Conservation (phyloP, 1,140 invertebrate species). For the Frieseomelitta varia region DNA sequence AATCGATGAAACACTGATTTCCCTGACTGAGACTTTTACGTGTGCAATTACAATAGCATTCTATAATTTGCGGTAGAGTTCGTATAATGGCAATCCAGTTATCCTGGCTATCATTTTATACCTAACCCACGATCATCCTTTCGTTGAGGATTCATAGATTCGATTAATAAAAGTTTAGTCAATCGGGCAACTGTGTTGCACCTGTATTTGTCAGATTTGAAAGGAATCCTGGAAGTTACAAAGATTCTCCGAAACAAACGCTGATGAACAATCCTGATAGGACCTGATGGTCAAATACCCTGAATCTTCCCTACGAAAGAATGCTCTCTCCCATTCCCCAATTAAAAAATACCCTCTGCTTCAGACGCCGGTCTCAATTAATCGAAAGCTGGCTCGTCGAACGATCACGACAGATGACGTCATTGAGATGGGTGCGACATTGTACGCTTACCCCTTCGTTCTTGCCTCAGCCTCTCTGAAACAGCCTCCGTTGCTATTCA, state of each 20-base stretch:
- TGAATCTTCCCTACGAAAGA: not conserved
- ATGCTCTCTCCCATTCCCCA: not conserved
- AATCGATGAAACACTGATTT: not conserved
- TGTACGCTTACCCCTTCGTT: slow-evolving; percentile 42
- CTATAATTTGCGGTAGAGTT: no score
- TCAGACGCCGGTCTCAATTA: slow-evolving; percentile 1
- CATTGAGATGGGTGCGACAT: slow-evolving; percentile 33
- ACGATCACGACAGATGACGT: slow-evolving; percentile 32
- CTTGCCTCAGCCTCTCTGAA: slow-evolving; percentile 35
- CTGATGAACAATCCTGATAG: no score
- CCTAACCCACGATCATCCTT: no score
- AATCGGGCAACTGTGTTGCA: no score
- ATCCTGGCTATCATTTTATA: no score
- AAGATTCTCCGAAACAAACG: no score
- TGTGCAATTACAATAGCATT: not conserved
- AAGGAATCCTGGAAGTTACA: no score
- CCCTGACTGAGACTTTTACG: not conserved
- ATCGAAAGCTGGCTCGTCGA: not conserved
- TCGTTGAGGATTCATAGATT: no score
- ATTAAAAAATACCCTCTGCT: slow-evolving; percentile 1
- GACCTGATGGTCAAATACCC: not conserved
- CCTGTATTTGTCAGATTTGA: no score
- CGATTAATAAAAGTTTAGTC: no score
- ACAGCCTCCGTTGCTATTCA: slow-evolving; percentile 61
- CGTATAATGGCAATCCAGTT: no score